Evolutionary conservation across 2,797 vertebrate species (phyloP), one percentile per base, ranked within the genome.

Genomic region (Eptatretus atami): DNA sequence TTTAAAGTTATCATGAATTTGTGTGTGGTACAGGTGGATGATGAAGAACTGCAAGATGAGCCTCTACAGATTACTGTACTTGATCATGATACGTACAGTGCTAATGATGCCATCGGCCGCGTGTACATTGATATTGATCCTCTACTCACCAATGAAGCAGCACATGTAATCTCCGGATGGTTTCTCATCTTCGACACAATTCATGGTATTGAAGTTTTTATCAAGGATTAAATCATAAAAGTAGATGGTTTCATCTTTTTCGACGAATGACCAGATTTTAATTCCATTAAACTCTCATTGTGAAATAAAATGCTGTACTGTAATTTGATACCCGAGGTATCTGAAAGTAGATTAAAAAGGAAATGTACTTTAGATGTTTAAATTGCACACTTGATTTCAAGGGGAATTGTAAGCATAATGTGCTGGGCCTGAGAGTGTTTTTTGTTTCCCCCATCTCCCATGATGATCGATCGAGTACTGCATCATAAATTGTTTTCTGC

Each of bases 71-170:
- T 98, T 73, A 98, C 92, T 1, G 92, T 98, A 63, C 77, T 98
- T 68, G 92, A 98, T 72, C 92, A 98, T 0, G 92, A 98, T 65
- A 98, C 90, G 0, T 98, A 98, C 69, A 98, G 92, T 64, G 92
- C 92, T 66, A 98, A 98, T 4, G 92, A 96, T 69, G 92, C 92
- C 70, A 98, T 98, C 65, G 90, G 92, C 67, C 96, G 96, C 72
- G 92, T 98, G 65, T 98, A 98, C 73, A 98, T 98, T 65, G 92
- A 98, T 69, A 96, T 98, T 6, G 92, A 98, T 69, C 92, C 92
- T 1, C 73, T 98, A 63, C 78, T 98, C 52, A 94, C 79, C 53
- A 86, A 74, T 64, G 92, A 98, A 73, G 90, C 92, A 53, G 88
- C 90, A 53, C 92, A 87, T 0, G 80, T 92, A 67, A 95, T 98